Evolutionary conservation across 2,797 vertebrate species (phyloP), one percentile per base, ranked within the genome.

Genomic region (Diglossa cyanea): DNA sequence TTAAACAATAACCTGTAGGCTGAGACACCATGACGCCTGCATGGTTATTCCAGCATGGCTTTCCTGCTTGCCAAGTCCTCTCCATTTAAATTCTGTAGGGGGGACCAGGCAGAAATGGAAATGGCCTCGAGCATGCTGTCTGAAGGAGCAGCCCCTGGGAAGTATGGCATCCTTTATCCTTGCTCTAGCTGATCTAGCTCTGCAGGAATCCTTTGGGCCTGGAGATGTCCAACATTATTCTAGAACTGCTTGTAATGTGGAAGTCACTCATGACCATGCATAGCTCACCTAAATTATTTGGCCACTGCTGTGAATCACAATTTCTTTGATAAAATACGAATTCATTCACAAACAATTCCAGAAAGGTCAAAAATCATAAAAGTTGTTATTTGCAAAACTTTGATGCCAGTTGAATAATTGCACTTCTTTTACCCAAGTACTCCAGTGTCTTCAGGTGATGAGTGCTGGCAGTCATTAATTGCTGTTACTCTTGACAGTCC

Each of bases 331-430:
- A 42, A 80, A 86, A 72, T n/a, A 40, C 35, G 16, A 30, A 70
- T 39, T 44, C 23, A 30, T 78, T 84, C 76, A 72, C 42, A 85
- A 73, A 24, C 47, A 95, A 30, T 23, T 72, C 47, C 47, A 90
- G 79, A 75, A 91, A 80, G 33, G 62, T 72, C 35, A 91, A 58
- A 84, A 95, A 40, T 48, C 23, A 20, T 68, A 47, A 11, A 31
- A 66, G 17, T 12, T 74, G 9, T 53, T 82, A n/a, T 61, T 63
- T 88, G 40, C 37, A 80, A 82, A 77, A 39, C 57, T 28, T 60
- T 39, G 57, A 4, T 62, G 25, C 23, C 40, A 60, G 40, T 5
- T 58, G 35, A 57, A 47, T 44, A 53, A 42, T 19, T 81, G 26
- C 7, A 10, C 8, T 71, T 16, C 35, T 89, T 77, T 90, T 70